These are phyloP conservation scores for Elegia similella DNA, from an alignment of 2,888 invertebrate genomes.

Conservation along the genomic window DNA sequence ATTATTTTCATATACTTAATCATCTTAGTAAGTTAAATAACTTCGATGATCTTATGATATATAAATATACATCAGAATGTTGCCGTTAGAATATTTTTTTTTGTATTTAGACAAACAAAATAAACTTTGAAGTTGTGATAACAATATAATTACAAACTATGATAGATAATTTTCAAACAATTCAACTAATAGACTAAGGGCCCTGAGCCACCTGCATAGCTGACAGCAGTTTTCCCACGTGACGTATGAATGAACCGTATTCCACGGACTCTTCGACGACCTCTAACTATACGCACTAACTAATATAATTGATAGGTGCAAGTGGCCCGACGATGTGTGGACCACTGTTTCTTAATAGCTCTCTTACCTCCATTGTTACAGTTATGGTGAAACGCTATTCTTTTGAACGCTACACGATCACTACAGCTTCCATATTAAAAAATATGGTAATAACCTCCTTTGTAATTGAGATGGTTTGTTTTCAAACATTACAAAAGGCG, in stretches of 20 bases:
- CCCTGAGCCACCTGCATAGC: not conserved
- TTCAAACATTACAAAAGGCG: conserved; percentile 10
- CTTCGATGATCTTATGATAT: too few relatives aligned
- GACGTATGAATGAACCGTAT: conserved; percentile 27
- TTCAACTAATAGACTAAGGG: too few relatives aligned
- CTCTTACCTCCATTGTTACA: conserved; percentile 49
- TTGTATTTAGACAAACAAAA: too few relatives aligned
- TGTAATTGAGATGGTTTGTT: conserved; percentile 16
- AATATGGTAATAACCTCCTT: conserved; percentile 32
- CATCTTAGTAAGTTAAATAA: too few relatives aligned
- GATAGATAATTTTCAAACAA: too few relatives aligned
- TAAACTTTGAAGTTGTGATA: too few relatives aligned
- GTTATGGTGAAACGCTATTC: conserved; percentile 50
- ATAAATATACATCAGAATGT: too few relatives aligned
- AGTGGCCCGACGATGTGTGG: conserved; percentile 37
- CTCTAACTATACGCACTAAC: conserved; percentile 35
- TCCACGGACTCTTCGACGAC: conserved; percentile 27
- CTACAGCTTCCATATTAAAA: conserved; percentile 40
- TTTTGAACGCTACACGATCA: conserved; percentile 37
- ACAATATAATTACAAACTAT: too few relatives aligned
- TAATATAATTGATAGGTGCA: conserved; percentile 50
- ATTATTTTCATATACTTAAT: too few relatives aligned
- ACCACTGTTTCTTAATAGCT: conserved; percentile 49
- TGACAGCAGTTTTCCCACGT: conserved; percentile 14
- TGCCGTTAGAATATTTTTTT: too few relatives aligned